Conservation (phyloP, 1,140 invertebrate species). For the Papilio xuthus region DNA sequence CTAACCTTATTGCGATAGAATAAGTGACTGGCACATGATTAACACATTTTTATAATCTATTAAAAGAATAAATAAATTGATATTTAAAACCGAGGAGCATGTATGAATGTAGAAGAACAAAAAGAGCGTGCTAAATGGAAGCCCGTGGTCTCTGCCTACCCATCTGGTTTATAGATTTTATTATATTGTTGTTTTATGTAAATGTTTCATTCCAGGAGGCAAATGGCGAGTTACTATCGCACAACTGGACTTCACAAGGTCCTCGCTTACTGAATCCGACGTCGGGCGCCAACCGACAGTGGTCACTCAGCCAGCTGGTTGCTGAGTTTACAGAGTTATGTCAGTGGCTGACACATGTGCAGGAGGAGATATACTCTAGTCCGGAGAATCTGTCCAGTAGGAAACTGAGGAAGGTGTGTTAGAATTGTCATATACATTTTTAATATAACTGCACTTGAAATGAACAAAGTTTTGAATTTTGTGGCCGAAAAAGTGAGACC, state of each 20-base stretch:
- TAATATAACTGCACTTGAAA: too few relatives aligned
- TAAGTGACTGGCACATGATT: too few relatives aligned
- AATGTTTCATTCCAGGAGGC: conserved; percentile 84
- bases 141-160: too few relatives aligned
- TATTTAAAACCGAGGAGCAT: too few relatives aligned
- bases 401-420: conserved; percentile 85
- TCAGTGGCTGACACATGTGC: conserved; percentile 90
- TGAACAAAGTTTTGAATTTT: background rate
- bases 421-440: too few relatives aligned
- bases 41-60: too few relatives aligned
- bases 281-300: conserved; percentile 77
- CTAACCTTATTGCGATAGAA: too few relatives aligned
- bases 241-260: conserved; percentile 74
- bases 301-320: conserved; percentile 89
- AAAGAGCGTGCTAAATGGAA: too few relatives aligned
- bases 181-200: too few relatives aligned
- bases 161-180: too few relatives aligned
- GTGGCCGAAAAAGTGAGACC: background rate
- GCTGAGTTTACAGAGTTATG: conserved; percentile 91
- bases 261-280: conserved; percentile 69
- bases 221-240: conserved; percentile 87
- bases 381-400: conserved; percentile 87
- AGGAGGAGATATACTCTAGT: conserved; percentile 88
- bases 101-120: too few relatives aligned
- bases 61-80: too few relatives aligned